Conservation (phyloP, 2,113 vertebrate genomes). For the Pelvicachromis taeniatus region DNA sequence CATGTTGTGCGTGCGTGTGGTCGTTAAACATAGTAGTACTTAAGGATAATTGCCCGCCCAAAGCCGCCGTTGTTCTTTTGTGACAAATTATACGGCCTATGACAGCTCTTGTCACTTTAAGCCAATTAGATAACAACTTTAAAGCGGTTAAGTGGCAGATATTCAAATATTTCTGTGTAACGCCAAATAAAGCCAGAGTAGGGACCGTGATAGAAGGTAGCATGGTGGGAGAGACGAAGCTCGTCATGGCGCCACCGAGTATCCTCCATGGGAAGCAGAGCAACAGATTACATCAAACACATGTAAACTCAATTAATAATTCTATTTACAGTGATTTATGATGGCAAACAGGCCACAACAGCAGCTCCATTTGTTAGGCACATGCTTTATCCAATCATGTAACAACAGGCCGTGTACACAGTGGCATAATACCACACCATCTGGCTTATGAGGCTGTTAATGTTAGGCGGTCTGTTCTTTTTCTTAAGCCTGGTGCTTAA, state of each 20-base stretch:
- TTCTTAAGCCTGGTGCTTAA: slow-evolving; percentile 22
- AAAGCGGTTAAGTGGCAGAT: slow-evolving; percentile 6
- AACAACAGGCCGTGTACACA: slow-evolving; percentile 56
- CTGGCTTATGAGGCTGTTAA: slow-evolving; percentile 60
- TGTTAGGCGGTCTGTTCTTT: slow-evolving; percentile 42
- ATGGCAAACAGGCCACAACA: slow-evolving; percentile 32
- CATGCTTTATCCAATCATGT: slow-evolving; percentile 66
- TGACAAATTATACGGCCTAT: neutral
- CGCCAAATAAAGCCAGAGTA: neutral
- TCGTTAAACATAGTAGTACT: neutral
- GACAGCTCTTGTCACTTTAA: slow-evolving; percentile 10
- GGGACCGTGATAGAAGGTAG: neutral
- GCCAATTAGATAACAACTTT: slow-evolving; percentile 34
- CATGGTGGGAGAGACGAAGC: neutral
- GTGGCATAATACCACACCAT: slow-evolving; percentile 63
- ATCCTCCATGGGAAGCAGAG: neutral
- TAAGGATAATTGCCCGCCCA: slow-evolving; percentile 14
- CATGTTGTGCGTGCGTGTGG: neutral
- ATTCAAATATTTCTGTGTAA: neutral
- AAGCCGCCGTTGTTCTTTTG: neutral
- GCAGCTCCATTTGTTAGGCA: slow-evolving; percentile 64
- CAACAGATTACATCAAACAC: slow-evolving; percentile 44
- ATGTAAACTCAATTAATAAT: slow-evolving; percentile 53
- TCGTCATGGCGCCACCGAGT: neutral
- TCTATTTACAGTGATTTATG: slow-evolving; percentile 56